A percentile compares a stretch with the other conserved stretches of the same genome.
These are phyloP conservation scores for Erebia palarica DNA, from an alignment of 2,888 invertebrate genomes.

Conservation along the genomic window DNA sequence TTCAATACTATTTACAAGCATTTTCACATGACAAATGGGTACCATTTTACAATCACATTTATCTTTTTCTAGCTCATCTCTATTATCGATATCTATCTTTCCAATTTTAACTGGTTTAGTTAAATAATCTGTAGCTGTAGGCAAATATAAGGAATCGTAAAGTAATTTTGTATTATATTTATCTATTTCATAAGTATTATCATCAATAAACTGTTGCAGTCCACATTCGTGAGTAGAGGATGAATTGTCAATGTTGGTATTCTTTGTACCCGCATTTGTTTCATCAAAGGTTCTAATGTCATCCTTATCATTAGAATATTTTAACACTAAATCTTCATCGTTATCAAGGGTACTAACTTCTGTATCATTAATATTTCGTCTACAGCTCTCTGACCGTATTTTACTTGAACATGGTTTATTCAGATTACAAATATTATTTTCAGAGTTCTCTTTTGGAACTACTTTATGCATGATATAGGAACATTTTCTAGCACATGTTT, in stretches of 20 bases:
- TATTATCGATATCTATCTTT: conserved; percentile 28
- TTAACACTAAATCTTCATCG: conserved; percentile 50
- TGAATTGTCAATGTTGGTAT: conserved; percentile 31
- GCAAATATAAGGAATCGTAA: conserved; percentile 50
- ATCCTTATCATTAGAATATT: conserved; percentile 46
- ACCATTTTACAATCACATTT: conserved; percentile 65
- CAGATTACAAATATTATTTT: conserved; percentile 13
- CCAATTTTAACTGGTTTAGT: conserved; percentile 39
- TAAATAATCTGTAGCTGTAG: conserved; percentile 40
- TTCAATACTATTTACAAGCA: conserved; percentile 71
- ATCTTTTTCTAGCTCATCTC: conserved; percentile 11
- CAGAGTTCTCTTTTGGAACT: conserved; percentile 38
- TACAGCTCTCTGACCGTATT: not conserved
- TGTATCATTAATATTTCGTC: conserved; percentile 14
- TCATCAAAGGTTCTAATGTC: conserved; percentile 49
- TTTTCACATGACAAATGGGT: conserved; percentile 74
- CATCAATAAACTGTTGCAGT: not conserved
- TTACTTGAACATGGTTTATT: not conserved
- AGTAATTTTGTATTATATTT: conserved; percentile 43
- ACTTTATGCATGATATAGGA: conserved; percentile 58
- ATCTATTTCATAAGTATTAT: conserved; percentile 33
- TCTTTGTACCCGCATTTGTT: conserved; percentile 39
- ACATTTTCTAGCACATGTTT: conserved; percentile 44
- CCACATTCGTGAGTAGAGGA: conserved; percentile 33
- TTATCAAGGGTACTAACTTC: conserved; percentile 27